Percentiles rank a stretch among this genome's conserved stretches.
Evolutionary conservation across 2,113 vertebrate genomes (phyloP).

Genomic region (Rostratula benghalensis): DNA sequence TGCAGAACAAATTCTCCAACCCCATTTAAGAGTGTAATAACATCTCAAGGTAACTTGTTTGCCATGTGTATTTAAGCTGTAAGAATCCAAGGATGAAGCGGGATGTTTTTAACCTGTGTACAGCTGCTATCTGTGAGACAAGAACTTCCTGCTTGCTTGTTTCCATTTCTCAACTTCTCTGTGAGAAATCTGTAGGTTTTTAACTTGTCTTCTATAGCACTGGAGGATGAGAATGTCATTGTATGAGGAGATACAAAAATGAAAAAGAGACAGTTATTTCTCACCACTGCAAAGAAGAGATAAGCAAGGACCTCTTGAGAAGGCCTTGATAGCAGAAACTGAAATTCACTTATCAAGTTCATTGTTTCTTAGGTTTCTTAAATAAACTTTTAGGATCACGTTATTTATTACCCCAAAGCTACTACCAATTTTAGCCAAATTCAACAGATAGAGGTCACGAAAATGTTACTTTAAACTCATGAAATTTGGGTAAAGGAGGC

Average conservation of each 20-base stretch:
- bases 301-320: background rate
- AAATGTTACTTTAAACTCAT: background rate
- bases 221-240: fast-evolving
- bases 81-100: background rate
- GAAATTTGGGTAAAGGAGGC: background rate
- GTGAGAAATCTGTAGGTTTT: background rate
- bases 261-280: background rate
- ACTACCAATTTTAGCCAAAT: background rate
- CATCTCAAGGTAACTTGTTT: background rate
- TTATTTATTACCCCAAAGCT: background rate
- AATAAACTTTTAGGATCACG: background rate
- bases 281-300: background rate
- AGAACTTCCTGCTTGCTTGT: background rate
- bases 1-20: background rate
- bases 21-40: background rate
- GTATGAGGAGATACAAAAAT: background rate
- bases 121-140: background rate
- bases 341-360: background rate
- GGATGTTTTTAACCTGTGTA: background rate
- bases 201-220: background rate
- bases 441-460: background rate
- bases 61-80: background rate
- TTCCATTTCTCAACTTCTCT: background rate
- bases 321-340: background rate
- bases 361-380: background rate